These are phyloP conservation scores for Dendrocincla fuliginosa DNA, from an alignment of 2,797 vertebrate genomes.

Conservation along the genomic window DNA sequence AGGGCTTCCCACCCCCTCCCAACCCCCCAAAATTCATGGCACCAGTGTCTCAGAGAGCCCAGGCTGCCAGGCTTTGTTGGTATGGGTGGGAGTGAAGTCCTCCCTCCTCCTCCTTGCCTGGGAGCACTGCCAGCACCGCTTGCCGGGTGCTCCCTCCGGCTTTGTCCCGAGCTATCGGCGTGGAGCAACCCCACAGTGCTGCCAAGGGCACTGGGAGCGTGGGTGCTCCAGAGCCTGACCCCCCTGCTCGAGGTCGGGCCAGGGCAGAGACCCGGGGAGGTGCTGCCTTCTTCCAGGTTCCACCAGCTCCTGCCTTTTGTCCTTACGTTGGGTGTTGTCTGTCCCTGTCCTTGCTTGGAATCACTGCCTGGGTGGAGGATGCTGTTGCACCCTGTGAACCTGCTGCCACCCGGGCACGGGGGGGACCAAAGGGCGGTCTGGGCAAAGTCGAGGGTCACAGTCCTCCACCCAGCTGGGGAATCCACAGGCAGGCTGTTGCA, in stretches of 20 bases:
- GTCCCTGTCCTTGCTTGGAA: not conserved
- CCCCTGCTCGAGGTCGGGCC: not conserved
- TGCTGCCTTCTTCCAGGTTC: not conserved
- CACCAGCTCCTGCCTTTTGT: not conserved
- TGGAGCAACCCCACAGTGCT: not conserved
- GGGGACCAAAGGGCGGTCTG: accelerated
- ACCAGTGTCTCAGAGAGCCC: not conserved
- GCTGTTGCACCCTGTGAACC: not conserved
- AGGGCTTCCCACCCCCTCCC: not conserved
- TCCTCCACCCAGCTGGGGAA: not conserved
- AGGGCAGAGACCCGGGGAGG: not conserved
- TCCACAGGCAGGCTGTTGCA: not conserved
- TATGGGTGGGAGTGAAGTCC: not conserved
- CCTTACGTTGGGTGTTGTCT: not conserved
- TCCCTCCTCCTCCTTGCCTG: not conserved
- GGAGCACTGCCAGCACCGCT: not conserved
- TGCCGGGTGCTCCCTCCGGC: not conserved
- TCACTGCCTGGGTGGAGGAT: not conserved
- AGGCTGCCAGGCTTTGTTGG: constrained; percentile 11
- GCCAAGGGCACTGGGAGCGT: not conserved
- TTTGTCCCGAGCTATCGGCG: constrained; percentile 6
- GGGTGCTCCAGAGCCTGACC: not conserved
- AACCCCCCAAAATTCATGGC: not conserved
- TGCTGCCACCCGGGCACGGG: accelerated
- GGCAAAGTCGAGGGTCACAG: accelerated